A percentile compares a stretch with the other conserved stretches of the same genome.
Conservation (phyloP, 2,797 vertebrate species). For the Pantherophis alleghaniensis region DNA sequence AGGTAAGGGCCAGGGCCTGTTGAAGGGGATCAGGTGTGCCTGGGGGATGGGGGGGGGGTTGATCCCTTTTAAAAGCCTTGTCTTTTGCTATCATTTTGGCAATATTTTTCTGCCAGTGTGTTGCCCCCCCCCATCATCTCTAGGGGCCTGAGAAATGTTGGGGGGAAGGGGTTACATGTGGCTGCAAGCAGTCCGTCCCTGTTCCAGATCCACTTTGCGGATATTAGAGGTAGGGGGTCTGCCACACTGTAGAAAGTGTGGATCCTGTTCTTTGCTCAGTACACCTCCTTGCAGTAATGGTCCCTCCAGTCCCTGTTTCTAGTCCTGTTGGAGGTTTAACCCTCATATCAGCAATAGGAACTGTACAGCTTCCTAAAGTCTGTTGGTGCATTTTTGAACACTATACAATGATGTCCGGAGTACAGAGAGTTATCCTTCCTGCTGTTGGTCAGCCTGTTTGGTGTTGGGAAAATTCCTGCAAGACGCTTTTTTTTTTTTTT, state of each 20-base stretch:
- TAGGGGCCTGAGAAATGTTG: neutral
- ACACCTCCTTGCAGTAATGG: neutral
- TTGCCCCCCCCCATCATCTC: neutral
- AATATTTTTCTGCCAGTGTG: neutral
- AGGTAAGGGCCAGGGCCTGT: conserved; percentile 67
- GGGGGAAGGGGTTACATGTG: neutral
- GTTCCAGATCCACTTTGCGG: neutral
- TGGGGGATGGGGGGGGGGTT: too few species aligned
- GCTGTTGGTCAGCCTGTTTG: neutral
- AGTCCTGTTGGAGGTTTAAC: neutral
- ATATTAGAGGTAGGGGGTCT: neutral
- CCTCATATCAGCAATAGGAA: neutral
- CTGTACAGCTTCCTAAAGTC: neutral
- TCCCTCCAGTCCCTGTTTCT: neutral
- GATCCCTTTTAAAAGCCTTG: neutral
- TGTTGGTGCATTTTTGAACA: neutral
- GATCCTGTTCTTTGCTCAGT: neutral
- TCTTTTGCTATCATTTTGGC: neutral
- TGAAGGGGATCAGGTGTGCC: neutral
- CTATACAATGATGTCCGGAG: neutral
- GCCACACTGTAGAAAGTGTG: neutral
- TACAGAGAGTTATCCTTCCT: neutral
- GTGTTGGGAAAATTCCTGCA: neutral
- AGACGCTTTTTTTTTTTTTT: too few species aligned
- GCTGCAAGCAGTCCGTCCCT: neutral